phyloP scores from a whole-genome alignment of 1,140 invertebrate genomes.

The Rhynchophorus ferrugineus region DNA sequence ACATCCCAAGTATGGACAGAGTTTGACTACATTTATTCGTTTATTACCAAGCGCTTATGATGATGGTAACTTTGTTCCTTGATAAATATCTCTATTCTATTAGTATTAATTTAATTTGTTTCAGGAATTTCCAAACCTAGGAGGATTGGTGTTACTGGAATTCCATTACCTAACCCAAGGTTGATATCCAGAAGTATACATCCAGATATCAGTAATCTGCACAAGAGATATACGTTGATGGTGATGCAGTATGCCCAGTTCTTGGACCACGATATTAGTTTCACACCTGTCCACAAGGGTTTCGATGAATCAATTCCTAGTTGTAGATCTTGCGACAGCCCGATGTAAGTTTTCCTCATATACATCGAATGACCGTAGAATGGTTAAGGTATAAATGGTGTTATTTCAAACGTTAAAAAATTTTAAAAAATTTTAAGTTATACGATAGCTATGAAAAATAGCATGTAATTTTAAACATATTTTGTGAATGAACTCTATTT shows the following conservation, averaged over 20 bases:
- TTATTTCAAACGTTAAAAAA: no score
- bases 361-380: background rate
- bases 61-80: conserved; percentile 52
- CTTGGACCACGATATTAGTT: conserved; percentile 84
- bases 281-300: conserved; percentile 83
- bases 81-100: background rate
- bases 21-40: conserved; percentile 77
- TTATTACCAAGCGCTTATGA: conserved; percentile 80
- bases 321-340: conserved; percentile 71
- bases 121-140: conserved; percentile 63
- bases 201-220: conserved; percentile 68
- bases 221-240: conserved; percentile 79
- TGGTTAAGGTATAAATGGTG: no score
- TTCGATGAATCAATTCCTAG: conserved; percentile 28
- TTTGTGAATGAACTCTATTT: no score
- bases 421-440: no score
- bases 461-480: no score
- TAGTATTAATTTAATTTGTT: conserved; percentile 3
- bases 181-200: conserved; percentile 75
- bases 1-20: conserved; percentile 77
- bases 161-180: conserved; percentile 22
- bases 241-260: conserved; percentile 92
- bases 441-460: no score
- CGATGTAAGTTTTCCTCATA: conserved; percentile 37
- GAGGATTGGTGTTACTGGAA: conserved; percentile 61